Percentiles rank a stretch among this genome's conserved stretches.
Conservation (phyloP, 2,797 vertebrate genomes). For the Carcharodon carcharias region DNA sequence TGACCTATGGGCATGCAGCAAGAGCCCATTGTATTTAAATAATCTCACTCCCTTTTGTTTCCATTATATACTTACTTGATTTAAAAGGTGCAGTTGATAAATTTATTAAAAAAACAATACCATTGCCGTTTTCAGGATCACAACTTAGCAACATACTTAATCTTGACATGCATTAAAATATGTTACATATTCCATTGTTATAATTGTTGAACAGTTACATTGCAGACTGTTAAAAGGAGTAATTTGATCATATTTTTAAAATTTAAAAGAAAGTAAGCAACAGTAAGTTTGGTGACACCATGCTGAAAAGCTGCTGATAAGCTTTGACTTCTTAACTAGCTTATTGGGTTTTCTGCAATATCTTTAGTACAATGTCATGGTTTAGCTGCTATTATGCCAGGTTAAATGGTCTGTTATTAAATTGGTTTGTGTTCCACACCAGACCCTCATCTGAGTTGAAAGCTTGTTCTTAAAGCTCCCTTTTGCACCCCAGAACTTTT, state of each 20-base stretch:
- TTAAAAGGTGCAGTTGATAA: background rate
- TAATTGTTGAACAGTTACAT: background rate
- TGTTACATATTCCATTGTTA: background rate
- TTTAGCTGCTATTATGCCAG: background rate
- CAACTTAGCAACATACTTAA: background rate
- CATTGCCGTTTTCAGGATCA: background rate
- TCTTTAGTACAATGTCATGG: background rate
- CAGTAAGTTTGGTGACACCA: background rate
- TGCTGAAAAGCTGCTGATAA: background rate
- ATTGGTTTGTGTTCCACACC: background rate
- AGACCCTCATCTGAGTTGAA: background rate
- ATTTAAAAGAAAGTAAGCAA: background rate
- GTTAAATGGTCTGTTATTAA: background rate
- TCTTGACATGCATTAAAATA: background rate
- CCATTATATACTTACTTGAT: background rate
- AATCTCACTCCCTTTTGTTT: background rate
- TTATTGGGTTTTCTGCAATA: background rate
- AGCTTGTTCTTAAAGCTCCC: background rate
- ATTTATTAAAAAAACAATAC: background rate
- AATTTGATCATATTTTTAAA: background rate
- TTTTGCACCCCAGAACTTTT: background rate
- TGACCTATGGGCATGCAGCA: background rate
- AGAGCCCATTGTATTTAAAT: background rate
- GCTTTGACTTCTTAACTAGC: background rate
- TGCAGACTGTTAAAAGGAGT: background rate